These are phyloP conservation scores for Griposia aprilina DNA, from an alignment of 2,888 invertebrate genomes.

Conservation along the genomic window DNA sequence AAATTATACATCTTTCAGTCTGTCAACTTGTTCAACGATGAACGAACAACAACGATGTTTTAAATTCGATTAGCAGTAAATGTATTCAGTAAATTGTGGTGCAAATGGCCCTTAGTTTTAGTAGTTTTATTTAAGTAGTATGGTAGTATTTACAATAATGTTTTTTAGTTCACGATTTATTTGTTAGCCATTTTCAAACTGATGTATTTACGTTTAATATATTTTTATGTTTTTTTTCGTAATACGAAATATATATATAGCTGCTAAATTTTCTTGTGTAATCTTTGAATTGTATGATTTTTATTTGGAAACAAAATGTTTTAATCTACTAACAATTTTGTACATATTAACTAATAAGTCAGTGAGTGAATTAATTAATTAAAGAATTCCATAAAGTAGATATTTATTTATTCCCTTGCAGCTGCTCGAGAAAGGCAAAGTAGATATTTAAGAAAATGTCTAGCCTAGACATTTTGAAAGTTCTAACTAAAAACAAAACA, in stretches of 20 bases:
- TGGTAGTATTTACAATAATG: constrained; percentile 37
- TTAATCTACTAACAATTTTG: not conserved
- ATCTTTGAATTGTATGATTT: not conserved
- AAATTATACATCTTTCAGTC: not conserved
- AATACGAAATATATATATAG: not conserved
- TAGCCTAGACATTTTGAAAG: not conserved
- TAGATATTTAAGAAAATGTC: not conserved
- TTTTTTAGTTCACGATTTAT: constrained; percentile 23
- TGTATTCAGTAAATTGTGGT: not conserved
- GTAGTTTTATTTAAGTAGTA: not conserved
- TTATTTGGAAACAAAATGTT: not conserved
- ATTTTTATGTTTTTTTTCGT: not conserved
- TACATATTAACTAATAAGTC: not conserved
- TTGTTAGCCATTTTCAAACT: not conserved
- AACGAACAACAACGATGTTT: not conserved
- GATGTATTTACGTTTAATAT: not conserved
- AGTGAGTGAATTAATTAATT: not conserved
- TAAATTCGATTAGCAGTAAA: not conserved
- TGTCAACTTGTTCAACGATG: not conserved
- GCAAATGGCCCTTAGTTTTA: not conserved
- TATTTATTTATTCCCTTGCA: not conserved
- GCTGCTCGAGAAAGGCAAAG: not conserved
- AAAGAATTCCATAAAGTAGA: not conserved
- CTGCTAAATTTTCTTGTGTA: not conserved
- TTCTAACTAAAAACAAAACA: constrained; percentile 34